Percentiles rank a stretch among this genome's conserved stretches.
Evolutionary conservation across 2,797 vertebrate species (phyloP).

Genomic region (Netta rufina): DNA sequence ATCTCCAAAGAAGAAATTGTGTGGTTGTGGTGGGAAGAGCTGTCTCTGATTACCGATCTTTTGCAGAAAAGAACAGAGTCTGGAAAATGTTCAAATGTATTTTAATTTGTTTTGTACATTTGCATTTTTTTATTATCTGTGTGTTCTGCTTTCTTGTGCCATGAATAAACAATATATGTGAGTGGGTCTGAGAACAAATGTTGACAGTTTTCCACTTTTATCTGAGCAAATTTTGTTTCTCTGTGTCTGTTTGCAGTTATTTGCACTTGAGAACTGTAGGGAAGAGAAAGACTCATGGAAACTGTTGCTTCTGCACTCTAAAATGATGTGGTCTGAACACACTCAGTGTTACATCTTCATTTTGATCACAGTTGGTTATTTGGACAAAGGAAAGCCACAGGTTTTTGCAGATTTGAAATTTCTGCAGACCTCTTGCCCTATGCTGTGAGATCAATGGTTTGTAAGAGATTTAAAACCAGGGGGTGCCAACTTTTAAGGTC

Average conservation of each 20-base stretch:
- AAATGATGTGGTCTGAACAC: background rate
- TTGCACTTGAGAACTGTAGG: background rate
- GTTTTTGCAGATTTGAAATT: background rate
- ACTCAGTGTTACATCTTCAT: background rate
- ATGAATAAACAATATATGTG: background rate
- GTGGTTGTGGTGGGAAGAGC: background rate
- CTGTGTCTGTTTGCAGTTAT: background rate
- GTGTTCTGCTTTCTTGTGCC: background rate
- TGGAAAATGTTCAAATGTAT: background rate
- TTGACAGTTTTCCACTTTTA: background rate
- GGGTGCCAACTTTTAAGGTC: background rate
- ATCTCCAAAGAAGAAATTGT: background rate
- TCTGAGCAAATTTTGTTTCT: background rate
- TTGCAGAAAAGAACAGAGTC: background rate
- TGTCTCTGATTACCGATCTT: background rate
- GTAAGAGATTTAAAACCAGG: background rate
- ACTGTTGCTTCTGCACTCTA: background rate
- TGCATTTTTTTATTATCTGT: background rate
- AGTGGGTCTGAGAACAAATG: background rate
- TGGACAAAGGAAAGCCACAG: background rate
- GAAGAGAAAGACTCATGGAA: background rate
- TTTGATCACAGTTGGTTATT: background rate
- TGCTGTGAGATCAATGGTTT: background rate
- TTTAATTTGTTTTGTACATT: background rate
- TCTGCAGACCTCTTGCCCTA: background rate